These are phyloP conservation scores for Trachythela sp. DNA, from an alignment of 64 coral and sea anemone species.

Conservation along the genomic window DNA sequence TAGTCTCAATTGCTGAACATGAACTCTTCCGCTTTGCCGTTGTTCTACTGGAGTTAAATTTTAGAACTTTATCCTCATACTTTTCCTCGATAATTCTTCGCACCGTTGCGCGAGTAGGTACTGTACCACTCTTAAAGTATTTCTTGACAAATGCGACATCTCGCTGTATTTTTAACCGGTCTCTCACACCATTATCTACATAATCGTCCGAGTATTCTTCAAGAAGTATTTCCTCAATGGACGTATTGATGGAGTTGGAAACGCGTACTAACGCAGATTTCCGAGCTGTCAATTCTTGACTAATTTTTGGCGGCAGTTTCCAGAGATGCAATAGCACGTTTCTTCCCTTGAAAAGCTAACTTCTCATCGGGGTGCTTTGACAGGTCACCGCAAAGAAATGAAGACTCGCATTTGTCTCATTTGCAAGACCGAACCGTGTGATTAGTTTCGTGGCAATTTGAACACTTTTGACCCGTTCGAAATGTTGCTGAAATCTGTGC, in stretches of 20 bases:
- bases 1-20: background rate
- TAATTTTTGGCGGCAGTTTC: constrained; percentile 58
- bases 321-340: constrained; percentile 40
- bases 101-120: constrained; percentile 34
- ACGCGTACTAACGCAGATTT: constrained; percentile 50
- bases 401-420: constrained; percentile 44
- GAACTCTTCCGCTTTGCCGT: background rate
- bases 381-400: constrained; percentile 49
- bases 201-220: constrained; percentile 60
- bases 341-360: constrained; percentile 41
- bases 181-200: constrained; percentile 40
- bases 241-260: constrained; percentile 48
- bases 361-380: constrained; percentile 46
- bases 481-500: too few relatives aligned
- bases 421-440: constrained; percentile 42
- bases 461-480: constrained; percentile 31
- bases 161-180: constrained; percentile 53
- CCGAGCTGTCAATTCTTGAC: too few relatives aligned
- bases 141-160: constrained; percentile 53
- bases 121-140: constrained; percentile 35
- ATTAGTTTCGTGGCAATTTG: constrained; percentile 33
- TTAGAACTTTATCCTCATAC: background rate
- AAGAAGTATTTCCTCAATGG: constrained; percentile 53
- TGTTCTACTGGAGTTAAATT: background rate
- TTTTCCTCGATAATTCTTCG: constrained; percentile 35